Evolutionary conservation across 2,888 invertebrate genomes (phyloP).

Genomic region (Bibio marci): DNA sequence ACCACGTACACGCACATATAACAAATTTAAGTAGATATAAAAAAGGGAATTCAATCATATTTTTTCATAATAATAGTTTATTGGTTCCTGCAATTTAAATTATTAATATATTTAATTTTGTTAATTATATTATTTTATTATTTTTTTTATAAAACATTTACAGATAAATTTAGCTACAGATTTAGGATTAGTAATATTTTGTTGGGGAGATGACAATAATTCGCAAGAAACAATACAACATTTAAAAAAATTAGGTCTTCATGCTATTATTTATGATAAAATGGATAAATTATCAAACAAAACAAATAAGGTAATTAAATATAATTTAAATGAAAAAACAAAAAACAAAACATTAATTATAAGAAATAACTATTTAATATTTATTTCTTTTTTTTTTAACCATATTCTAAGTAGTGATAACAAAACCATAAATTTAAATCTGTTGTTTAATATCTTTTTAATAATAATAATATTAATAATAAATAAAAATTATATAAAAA

Average conservation of each 20-base stretch:
- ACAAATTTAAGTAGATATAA: too few species aligned
- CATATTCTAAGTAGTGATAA: background rate
- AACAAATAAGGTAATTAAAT: slow-evolving; percentile 21
- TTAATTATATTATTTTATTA: slow-evolving; percentile 10
- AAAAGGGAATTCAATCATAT: too few species aligned
- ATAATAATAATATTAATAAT: too few species aligned
- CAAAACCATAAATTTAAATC: background rate
- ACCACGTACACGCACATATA: too few species aligned
- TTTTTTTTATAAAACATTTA: slow-evolving; percentile 2
- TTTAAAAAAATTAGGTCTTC: slow-evolving; percentile 76
- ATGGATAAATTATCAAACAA: slow-evolving; percentile 39
- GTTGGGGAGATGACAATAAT: slow-evolving; percentile 96
- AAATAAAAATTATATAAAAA: too few species aligned
- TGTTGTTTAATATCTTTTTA: background rate
- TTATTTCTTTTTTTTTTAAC: background rate
- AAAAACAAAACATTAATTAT: background rate
- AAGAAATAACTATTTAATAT: background rate
- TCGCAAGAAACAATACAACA: slow-evolving; percentile 68
- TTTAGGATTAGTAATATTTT: slow-evolving; percentile 75
- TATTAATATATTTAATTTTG: too few species aligned
- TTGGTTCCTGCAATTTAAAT: too few species aligned
- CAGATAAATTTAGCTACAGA: slow-evolving; percentile 62
- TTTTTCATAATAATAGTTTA: too few species aligned
- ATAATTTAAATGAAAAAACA: background rate
- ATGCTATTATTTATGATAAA: slow-evolving; percentile 95